Percentiles rank a stretch among this genome's conserved stretches.
phyloP scores from a whole-genome alignment of 2,797 vertebrate species.

The Salarias fasciatus region DNA sequence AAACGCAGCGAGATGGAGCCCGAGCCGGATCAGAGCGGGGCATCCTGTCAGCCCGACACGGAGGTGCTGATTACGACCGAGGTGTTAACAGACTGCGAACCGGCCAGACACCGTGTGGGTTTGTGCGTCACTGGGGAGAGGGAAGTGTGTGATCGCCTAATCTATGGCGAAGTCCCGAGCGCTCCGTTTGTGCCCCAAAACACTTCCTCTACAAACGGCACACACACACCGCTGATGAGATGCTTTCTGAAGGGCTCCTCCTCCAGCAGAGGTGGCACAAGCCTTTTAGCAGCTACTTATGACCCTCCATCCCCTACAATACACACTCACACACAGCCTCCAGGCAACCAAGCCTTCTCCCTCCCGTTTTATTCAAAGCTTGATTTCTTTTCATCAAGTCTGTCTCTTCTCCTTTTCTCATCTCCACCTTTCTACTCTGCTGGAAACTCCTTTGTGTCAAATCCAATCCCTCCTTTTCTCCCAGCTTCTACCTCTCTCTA shows the following conservation, averaged over 20 bases:
- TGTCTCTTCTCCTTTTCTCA: slow-evolving; percentile 68
- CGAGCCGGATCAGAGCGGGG: slow-evolving; percentile 54
- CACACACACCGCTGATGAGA: slow-evolving; percentile 65
- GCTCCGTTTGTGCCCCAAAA: slow-evolving; percentile 54
- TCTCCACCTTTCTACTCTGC: slow-evolving; percentile 68
- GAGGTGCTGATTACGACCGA: slow-evolving; percentile 68
- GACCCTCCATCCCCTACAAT: slow-evolving; percentile 66
- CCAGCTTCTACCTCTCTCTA: slow-evolving; percentile 38
- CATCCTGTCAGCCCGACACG: slow-evolving; percentile 52
- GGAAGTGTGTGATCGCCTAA: slow-evolving; percentile 59
- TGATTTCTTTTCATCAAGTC: slow-evolving; percentile 75
- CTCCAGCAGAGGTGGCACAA: slow-evolving; percentile 74
- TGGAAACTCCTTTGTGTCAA: slow-evolving; percentile 72
- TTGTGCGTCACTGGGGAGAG: slow-evolving; percentile 37
- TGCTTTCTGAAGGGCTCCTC: slow-evolving; percentile 69
- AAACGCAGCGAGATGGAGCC: slow-evolving; percentile 32
- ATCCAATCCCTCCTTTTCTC: slow-evolving; percentile 63
- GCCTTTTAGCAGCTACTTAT: slow-evolving; percentile 80
- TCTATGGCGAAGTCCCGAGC: slow-evolving; percentile 55
- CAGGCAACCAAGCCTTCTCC: slow-evolving; percentile 47
- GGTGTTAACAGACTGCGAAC: slow-evolving; percentile 63
- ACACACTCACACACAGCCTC: slow-evolving; percentile 62
- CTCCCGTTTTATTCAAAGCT: slow-evolving; percentile 66
- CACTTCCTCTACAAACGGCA: slow-evolving; percentile 67
- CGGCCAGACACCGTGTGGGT: slow-evolving; percentile 46